Base-by-base conservation (phyloP, 1,140 invertebrate species). In the Ericerus pela region DNA sequence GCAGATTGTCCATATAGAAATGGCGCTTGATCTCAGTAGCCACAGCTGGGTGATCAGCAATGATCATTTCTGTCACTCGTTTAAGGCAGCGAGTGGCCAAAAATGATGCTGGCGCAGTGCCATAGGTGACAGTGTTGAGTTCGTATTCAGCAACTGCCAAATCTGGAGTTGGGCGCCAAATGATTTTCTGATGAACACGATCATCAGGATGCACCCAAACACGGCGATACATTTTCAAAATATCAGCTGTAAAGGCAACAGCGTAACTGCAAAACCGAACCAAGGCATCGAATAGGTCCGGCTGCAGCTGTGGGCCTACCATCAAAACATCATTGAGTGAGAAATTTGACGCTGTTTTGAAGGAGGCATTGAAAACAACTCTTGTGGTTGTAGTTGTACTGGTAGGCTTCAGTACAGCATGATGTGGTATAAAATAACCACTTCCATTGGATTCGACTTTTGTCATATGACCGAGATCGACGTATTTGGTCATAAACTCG, bases 181-280 rank as follows among this genome's bases (percentile, higher is more conserved):
- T 26, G 20, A 72, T 67, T 20, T 61, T 47, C 62, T 72, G 70
- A 54, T 63, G 66, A n/a, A 56, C 41, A 16, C 56, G 54, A 55
- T 67, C 54, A 12, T 56, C 31, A 2, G 54, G 38, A 20, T 37
- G 1, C 1, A 37, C n/a, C 30, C 12, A 33, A 3, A 60, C 52
- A 27, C 55, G 56, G 8, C 47, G 28, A 29, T 60, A 60, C 56
- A 60, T 64, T 62, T 47, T 53, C 20, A 18, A 12, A n/a, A 65
- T 60, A 43, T 65, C 62, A 11, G 58, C 54, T 6, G 60, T 58
- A 11, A 66, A 27, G 10, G 58, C 60, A 27, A 61, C 33, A 16
- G 20, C 8, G 41, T 60, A 56, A n/a, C 58, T 41, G 28, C 62
- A 11, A 54, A 52, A 47, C 31, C 26, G 56, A 8, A 56, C 2